phyloP scores from a whole-genome alignment of 2,797 vertebrate genomes.

The Phyllotis vaccarum region DNA sequence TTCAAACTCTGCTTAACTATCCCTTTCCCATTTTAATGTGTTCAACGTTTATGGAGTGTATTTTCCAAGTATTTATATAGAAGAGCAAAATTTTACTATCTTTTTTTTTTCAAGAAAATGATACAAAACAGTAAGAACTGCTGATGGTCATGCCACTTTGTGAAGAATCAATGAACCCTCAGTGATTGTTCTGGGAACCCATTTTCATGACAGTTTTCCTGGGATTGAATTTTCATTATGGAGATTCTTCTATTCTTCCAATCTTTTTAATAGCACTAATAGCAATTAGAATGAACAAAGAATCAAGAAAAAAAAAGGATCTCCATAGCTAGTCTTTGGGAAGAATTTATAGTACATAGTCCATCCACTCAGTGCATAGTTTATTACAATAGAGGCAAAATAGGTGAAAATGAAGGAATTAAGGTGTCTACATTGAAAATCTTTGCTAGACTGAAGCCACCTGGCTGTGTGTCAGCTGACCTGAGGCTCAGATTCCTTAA shows the following conservation, averaged over 20 bases:
- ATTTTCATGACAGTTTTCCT: neutral
- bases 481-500: neutral
- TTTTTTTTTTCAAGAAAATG: conserved; percentile 14
- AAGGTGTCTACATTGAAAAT: neutral
- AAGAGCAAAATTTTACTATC: neutral
- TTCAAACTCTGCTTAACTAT: neutral
- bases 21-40: neutral
- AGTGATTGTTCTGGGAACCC: neutral
- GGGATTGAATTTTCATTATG: conserved; percentile 10
- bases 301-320: neutral
- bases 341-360: conserved; percentile 36
- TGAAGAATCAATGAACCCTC: neutral
- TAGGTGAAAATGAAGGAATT: neutral
- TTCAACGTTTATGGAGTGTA: neutral
- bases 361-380: neutral
- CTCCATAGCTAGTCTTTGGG: neutral
- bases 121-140: neutral
- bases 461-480: neutral
- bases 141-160: neutral
- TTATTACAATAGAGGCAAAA: neutral
- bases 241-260: neutral
- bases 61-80: neutral
- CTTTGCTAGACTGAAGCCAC: neutral
- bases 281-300: neutral
- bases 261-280: neutral